A percentile compares a stretch with the other conserved stretches of the same genome.
Evolutionary conservation across 2,797 vertebrate species (phyloP).

Genomic region (Macropus fuliginosus): DNA sequence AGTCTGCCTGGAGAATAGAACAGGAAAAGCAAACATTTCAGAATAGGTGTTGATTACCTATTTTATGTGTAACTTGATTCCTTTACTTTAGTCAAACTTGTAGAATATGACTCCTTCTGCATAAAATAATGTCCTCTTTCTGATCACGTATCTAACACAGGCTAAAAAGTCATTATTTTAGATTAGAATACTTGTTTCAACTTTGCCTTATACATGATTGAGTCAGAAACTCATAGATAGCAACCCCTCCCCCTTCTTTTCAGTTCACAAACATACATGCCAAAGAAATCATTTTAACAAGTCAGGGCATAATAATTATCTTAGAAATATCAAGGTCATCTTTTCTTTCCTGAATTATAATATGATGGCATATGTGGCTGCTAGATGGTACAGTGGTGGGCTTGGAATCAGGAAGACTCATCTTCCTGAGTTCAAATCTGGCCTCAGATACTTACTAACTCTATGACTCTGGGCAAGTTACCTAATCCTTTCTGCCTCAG

Average conservation of each 20-base stretch:
- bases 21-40: neutral
- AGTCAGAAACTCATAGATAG: neutral
- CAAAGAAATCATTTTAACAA: neutral
- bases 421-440: too few relatives aligned
- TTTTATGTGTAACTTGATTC: neutral
- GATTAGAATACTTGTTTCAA: fast-evolving
- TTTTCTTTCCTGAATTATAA: neutral
- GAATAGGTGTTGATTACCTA: neutral
- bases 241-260: neutral
- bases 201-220: neutral
- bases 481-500: too few relatives aligned
- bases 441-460: too few relatives aligned
- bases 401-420: too few relatives aligned
- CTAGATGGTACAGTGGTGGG: too few relatives aligned
- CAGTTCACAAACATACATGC: neutral
- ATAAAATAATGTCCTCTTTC: neutral
- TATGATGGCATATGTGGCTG: too few relatives aligned
- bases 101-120: neutral
- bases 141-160: neutral
- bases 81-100: neutral
- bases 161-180: neutral
- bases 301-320: neutral
- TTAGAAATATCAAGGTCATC: neutral
- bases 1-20: neutral
- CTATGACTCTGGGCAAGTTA: too few relatives aligned